Evolutionary conservation across 2,797 vertebrate genomes (phyloP).

Genomic region (Acomys russatus): DNA sequence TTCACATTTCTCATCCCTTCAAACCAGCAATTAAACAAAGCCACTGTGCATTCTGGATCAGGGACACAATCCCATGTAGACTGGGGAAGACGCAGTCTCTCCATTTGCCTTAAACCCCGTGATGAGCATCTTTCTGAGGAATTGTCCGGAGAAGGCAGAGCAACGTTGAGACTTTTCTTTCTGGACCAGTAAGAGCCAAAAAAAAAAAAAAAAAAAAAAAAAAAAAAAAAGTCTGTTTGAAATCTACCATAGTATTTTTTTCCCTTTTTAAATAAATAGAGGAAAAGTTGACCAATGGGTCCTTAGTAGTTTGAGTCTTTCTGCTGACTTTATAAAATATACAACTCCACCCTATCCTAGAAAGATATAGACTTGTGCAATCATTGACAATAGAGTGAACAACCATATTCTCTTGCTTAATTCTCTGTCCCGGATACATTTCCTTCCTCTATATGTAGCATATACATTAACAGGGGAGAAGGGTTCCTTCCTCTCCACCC

Average conservation of each 20-base stretch:
- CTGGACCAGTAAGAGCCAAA: not conserved
- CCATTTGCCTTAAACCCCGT: not conserved
- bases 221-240: not conserved
- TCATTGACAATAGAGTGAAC: not conserved
- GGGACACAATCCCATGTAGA: not conserved
- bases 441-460: not conserved
- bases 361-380: not conserved
- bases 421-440: not conserved
- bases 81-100: not conserved
- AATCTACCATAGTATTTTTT: not conserved
- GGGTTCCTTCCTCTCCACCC: not conserved
- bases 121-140: not conserved
- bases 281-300: not conserved
- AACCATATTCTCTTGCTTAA: not conserved
- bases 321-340: not conserved
- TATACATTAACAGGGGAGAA: conserved; percentile 43
- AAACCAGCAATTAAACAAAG: not conserved
- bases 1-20: not conserved
- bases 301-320: not conserved
- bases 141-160: not conserved
- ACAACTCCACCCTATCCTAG: not conserved
- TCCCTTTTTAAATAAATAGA: not conserved
- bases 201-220: not conserved
- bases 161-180: not conserved
- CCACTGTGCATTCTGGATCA: accelerated